Evolutionary conservation across 2,113 vertebrate genomes (phyloP), one percentile per base, ranked within the genome.

Genomic region (Festucalex cinctus): DNA sequence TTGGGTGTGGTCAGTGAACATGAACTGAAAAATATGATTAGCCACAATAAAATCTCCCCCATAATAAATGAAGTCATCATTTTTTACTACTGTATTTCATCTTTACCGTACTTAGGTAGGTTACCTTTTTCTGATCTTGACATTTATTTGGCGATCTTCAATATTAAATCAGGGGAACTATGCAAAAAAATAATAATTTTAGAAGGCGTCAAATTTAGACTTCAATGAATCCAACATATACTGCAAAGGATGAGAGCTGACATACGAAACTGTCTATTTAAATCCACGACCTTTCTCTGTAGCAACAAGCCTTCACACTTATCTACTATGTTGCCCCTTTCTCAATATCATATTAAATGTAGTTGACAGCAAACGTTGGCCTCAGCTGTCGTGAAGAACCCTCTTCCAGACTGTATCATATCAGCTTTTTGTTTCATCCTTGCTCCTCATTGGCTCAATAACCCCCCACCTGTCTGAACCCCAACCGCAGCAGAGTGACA

Each of bases 381-480:
- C 68, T 79, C 80, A 80, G 64, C 74, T 74, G 66, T 28, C 24
- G 60, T 54, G 64, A 74, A 74, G 67, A 60, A 43, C 36, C 59
- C 61, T 54, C 65, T 20, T 66, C 16, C 32, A 53, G 66, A 7
- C 24, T 58, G 35, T 61, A 60, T 60, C 35, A 49, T 63, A 20
- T 60, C 24, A 19, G 49, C 51, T 63, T 54, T 66, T 71, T 69
- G 35, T 85, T 78, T 72, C 62, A 59, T 63, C 75, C 71, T 53
- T 53, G 60, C 64, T 56, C 9, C 43, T 73, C 62, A 36, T 65
- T 79, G 75, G 62, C 79, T 75, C 72, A 73, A 68, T 76, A 78
- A 73, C 62, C 37, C 58, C 80, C 82, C 84, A 82, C 81, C 79
- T 81, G 79, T 78, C 81, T 59, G 75, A 49, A 66, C 70, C 65